A percentile compares a stretch with the other conserved stretches of the same genome.
Evolutionary conservation across 2,797 vertebrate species (phyloP).

Genomic region (Rhincodon typus): DNA sequence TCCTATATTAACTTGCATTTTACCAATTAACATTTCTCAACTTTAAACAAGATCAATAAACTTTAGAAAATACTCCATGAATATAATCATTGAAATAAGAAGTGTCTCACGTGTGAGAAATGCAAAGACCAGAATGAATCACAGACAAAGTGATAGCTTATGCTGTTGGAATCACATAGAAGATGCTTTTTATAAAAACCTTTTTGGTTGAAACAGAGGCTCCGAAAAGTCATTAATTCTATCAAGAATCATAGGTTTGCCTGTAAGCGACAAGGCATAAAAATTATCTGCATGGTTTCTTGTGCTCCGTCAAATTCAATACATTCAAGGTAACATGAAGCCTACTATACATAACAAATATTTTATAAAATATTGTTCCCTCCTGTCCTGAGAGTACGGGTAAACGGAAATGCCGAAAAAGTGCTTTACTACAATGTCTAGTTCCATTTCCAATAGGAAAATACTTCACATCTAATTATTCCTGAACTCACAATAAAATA

Average conservation of each 20-base stretch:
- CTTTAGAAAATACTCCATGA: background rate
- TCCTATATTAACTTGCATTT: background rate
- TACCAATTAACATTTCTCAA: background rate
- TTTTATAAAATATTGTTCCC: constrained; percentile 28
- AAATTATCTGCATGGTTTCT: background rate
- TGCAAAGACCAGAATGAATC: background rate
- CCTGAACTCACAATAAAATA: background rate
- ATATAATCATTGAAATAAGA: background rate
- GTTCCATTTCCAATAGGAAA: background rate
- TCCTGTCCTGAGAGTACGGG: background rate
- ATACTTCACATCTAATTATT: constrained; percentile 20
- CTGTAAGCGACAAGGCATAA: constrained; percentile 35
- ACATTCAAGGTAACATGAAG: constrained; percentile 16
- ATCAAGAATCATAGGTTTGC: constrained; percentile 6
- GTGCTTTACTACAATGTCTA: background rate
- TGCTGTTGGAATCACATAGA: constrained; percentile 43
- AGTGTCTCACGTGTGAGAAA: background rate
- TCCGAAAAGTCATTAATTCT: constrained; percentile 42
- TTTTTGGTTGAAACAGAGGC: constrained; percentile 37
- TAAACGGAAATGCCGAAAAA: background rate
- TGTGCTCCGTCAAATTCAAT: constrained; percentile 35
- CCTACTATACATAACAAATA: constrained; percentile 36
- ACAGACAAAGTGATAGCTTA: background rate
- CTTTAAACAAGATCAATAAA: background rate
- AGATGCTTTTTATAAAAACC: constrained; percentile 43